phyloP scores from a whole-genome alignment of 2,888 invertebrate species.

The Hofmannophila pseudospretella region DNA sequence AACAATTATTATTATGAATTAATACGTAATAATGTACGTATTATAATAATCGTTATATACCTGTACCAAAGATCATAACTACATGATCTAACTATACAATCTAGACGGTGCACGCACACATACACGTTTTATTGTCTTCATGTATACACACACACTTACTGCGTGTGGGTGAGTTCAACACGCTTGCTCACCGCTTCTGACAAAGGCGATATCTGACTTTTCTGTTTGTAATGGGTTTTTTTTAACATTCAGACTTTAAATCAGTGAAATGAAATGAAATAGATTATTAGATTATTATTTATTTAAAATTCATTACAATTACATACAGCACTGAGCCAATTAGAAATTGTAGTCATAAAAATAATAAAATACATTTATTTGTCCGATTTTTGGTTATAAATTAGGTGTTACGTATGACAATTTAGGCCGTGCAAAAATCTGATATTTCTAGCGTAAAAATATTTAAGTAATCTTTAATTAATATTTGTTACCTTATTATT shows the following conservation, averaged over 20 bases:
- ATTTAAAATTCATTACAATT: no score
- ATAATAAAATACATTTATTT: no score
- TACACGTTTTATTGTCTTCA: slow-evolving; percentile 27
- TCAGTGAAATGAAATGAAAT: slow-evolving; percentile 1
- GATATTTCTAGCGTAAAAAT: no score
- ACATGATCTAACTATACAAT: slow-evolving; percentile 3
- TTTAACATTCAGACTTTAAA: neutral
- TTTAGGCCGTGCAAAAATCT: no score
- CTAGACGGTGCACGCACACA: slow-evolving; percentile 14
- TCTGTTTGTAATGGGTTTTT: slow-evolving; percentile 10
- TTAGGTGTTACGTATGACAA: no score
- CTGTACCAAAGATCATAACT: slow-evolving; percentile 6
- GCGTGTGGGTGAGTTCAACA: slow-evolving; percentile 55
- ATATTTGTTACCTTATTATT: no score
- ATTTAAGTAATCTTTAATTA: no score
- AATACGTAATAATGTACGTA: neutral
- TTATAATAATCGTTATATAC: neutral
- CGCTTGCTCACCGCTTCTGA: slow-evolving; percentile 25
- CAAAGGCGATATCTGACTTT: slow-evolving; percentile 41
- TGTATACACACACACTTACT: slow-evolving; percentile 15
- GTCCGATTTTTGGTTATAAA: no score
- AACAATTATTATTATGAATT: neutral
- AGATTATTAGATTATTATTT: no score
- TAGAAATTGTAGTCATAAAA: no score
- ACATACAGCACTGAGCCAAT: no score